Evolutionary conservation across 2,113 vertebrate species (phyloP), one percentile per base, ranked within the genome.

Genomic region (Nanorana parkeri): DNA sequence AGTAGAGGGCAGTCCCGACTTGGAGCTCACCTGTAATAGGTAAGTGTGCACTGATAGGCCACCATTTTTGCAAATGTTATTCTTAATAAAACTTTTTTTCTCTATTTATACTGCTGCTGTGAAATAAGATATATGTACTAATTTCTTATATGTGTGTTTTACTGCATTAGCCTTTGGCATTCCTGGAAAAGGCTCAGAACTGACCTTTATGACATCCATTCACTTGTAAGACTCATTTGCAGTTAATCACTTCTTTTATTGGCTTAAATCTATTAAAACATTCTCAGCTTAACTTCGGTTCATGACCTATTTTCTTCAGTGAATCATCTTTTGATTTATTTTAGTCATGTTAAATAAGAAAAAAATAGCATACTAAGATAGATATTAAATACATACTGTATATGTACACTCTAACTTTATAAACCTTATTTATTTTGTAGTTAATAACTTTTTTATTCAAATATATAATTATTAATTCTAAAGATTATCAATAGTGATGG

Each of bases 211-310:
- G 77, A 68, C 63, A 68, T 67, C 64, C 54, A 67, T 78, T 78
- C 77, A 78, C 63, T 67, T 78, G 41, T 78, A 78, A 68, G 77
- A 78, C 77, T 78, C 77, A 78, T 78, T 78, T 68, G 64, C 77
- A 78, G 77, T 78, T 78, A 67, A 78, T 78, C 63, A 78, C 77
- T 78, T 78, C 75, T 55, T 68, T 78, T 78, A 78, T 67, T 68
- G 63, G 64, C 52, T 78, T 78, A 78, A 66, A 78, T 67, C 51
- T 78, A 78, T 78, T 78, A 68, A 56, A 68, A 78, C 29, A 68
- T 56, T 67, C 51, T 19, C 54, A 68, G 77, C 64, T 78, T 78
- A 78, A 51, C 51, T 78, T 68, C 56, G 58, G 64, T 29, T 78
- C 26, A 41, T 67, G 64, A 68, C 77, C 64, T 78, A 68, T 78